Percentiles rank a stretch among this genome's conserved stretches.
phyloP scores from a whole-genome alignment of 2,113 vertebrate species.

The Strix uralensis region DNA sequence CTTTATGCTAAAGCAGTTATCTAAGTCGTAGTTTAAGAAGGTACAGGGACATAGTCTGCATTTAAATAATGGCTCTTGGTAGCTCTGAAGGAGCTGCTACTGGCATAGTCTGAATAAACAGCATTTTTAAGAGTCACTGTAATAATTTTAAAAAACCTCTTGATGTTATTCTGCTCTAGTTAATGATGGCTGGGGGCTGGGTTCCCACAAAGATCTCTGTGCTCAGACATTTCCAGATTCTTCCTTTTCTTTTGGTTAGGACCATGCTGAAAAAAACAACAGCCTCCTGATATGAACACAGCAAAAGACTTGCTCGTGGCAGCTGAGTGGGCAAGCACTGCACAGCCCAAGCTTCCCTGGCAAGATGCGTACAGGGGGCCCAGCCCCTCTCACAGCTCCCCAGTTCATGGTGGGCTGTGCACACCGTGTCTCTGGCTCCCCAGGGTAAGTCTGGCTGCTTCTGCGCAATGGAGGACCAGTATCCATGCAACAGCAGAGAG shows the following conservation, averaged over 20 bases:
- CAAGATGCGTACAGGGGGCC: fast-evolving
- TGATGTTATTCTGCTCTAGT: background rate
- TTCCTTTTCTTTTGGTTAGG: background rate
- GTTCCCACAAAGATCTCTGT: background rate
- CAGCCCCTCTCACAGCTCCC: background rate
- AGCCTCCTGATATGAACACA: background rate
- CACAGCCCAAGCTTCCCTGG: background rate
- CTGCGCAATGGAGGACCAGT: background rate
- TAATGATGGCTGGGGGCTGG: background rate
- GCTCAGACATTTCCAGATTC: background rate
- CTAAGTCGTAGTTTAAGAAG: background rate
- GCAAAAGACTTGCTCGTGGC: background rate
- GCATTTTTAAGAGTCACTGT: background rate
- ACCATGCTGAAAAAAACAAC: background rate
- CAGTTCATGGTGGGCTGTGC: fast-evolving
- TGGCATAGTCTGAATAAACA: background rate
- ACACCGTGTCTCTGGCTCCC: background rate
- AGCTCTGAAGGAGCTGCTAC: background rate
- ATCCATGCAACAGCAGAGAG: fast-evolving
- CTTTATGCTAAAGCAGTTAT: background rate
- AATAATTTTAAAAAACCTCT: background rate
- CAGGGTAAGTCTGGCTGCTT: background rate
- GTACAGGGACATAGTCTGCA: background rate
- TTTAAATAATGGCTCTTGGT: background rate
- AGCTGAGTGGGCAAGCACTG: fast-evolving